phyloP scores from a whole-genome alignment of 30 jellyfish, hydroid and myxozoan species.

The Turritopsis rubra region DNA sequence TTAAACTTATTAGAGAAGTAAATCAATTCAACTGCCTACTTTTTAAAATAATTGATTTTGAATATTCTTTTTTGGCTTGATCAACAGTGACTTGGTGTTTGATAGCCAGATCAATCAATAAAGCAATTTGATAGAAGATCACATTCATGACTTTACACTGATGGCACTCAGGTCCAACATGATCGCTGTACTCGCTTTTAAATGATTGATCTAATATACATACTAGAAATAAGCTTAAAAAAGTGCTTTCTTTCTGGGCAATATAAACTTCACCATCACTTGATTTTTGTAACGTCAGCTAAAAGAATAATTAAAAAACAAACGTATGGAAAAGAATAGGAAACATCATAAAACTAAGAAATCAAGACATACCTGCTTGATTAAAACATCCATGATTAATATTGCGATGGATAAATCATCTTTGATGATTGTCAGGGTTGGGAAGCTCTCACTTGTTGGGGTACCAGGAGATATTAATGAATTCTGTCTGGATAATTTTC shows the following conservation, averaged over 20 bases:
- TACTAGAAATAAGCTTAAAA: conserved; percentile 34
- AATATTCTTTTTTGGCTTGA: conserved; percentile 1
- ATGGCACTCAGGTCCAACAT: conserved; percentile 46
- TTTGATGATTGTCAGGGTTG: conserved; percentile 32
- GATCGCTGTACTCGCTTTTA: conserved; percentile 44
- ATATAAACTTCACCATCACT: conserved; percentile 6
- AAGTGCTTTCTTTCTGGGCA: conserved; percentile 39
- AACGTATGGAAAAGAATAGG: not conserved
- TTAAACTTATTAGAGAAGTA: not conserved
- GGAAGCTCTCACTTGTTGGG: conserved; percentile 32
- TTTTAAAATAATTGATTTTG: conserved; percentile 11
- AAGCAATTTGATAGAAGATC: conserved; percentile 51
- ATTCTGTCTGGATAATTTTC: conserved; percentile 10
- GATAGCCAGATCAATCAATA: conserved; percentile 49
- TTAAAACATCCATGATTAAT: conserved; percentile 68
- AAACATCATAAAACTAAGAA: not conserved
- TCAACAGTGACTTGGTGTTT: not conserved
- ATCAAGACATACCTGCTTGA: conserved; percentile 60
- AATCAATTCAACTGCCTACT: not conserved
- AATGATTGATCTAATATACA: conserved; percentile 47
- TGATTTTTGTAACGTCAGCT: conserved; percentile 28
- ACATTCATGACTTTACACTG: conserved; percentile 60
- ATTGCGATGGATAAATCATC: conserved; percentile 46
- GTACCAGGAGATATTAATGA: conserved; percentile 43
- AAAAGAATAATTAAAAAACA: not conserved